Conservation (phyloP, 2,888 invertebrate species). For the Meta bourneti region DNA sequence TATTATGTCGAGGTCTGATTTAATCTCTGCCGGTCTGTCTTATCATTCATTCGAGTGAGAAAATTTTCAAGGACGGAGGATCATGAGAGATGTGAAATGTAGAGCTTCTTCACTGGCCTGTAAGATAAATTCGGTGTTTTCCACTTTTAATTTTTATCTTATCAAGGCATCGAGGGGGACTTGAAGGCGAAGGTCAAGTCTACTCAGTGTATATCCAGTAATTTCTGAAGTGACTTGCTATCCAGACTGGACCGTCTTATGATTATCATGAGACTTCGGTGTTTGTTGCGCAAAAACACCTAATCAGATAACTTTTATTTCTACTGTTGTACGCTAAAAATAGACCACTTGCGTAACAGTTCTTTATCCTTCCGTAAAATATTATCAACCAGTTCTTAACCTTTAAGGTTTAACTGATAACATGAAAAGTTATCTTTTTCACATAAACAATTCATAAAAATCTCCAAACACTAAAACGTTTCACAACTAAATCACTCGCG, state of each 20-base stretch:
- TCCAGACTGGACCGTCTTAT: neutral
- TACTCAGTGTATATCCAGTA: conserved; percentile 7
- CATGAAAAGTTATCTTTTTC: neutral
- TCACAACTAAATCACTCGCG: too few species aligned
- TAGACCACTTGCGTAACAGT: conserved; percentile 38
- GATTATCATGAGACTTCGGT: neutral
- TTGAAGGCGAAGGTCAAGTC: conserved; percentile 63
- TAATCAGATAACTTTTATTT: conserved; percentile 1
- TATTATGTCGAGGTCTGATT: conserved; percentile 18
- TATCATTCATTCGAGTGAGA: conserved; percentile 5
- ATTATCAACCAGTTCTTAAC: conserved; percentile 30
- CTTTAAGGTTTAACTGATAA: conserved; percentile 28
- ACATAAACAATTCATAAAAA: conserved; percentile 1
- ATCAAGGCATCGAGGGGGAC: conserved; percentile 20
- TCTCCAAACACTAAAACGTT: neutral
- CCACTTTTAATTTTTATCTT: conserved; percentile 59
- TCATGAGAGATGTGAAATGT: neutral
- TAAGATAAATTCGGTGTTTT: conserved; percentile 37
- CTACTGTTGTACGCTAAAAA: conserved; percentile 34
- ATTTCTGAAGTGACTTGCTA: conserved; percentile 29
- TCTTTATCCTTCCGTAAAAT: neutral
- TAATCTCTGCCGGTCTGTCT: conserved; percentile 21
- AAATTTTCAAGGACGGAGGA: conserved; percentile 31
- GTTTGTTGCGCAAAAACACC: conserved; percentile 20
- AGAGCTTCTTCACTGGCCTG: neutral